Conservation (phyloP, 2,113 vertebrate genomes). For the Eublepharis macularius region DNA sequence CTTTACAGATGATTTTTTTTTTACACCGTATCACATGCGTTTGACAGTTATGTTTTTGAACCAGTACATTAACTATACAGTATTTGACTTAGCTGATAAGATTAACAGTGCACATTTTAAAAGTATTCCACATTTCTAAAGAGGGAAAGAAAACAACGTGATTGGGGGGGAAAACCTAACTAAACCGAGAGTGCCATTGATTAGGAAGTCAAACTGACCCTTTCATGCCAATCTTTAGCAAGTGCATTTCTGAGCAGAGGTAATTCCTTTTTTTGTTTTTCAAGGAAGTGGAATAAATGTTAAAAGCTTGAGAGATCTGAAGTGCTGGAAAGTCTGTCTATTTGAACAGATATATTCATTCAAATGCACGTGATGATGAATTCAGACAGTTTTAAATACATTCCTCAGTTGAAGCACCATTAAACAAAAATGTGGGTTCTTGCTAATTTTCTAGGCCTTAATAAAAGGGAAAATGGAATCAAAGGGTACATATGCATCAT, state of each 20-base stretch:
- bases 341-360: constrained; percentile 47
- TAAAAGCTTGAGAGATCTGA: constrained; percentile 44
- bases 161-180: constrained; percentile 45
- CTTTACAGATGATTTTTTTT: constrained; percentile 52
- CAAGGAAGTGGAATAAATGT: not conserved
- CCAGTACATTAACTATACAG: constrained; percentile 59
- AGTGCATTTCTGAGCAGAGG: constrained; percentile 67
- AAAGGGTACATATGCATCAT: not conserved
- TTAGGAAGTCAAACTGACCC: constrained; percentile 39
- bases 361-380: constrained; percentile 55
- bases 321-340: constrained; percentile 44
- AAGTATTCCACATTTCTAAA: constrained; percentile 54
- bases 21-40: constrained; percentile 57
- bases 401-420: constrained; percentile 73
- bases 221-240: constrained; percentile 44
- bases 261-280: constrained; percentile 52
- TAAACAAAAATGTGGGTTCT: constrained; percentile 61
- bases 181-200: constrained; percentile 34
- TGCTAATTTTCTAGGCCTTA: constrained; percentile 56
- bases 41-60: constrained; percentile 61
- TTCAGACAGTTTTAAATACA: constrained; percentile 63
- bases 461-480: constrained; percentile 34
- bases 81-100: constrained; percentile 55
- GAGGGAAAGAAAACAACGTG: not conserved
- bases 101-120: constrained; percentile 62